A percentile compares a stretch with the other conserved stretches of the same genome.
Evolutionary conservation across 2,888 invertebrate genomes (phyloP).

Genomic region (Amiota mariae): DNA sequence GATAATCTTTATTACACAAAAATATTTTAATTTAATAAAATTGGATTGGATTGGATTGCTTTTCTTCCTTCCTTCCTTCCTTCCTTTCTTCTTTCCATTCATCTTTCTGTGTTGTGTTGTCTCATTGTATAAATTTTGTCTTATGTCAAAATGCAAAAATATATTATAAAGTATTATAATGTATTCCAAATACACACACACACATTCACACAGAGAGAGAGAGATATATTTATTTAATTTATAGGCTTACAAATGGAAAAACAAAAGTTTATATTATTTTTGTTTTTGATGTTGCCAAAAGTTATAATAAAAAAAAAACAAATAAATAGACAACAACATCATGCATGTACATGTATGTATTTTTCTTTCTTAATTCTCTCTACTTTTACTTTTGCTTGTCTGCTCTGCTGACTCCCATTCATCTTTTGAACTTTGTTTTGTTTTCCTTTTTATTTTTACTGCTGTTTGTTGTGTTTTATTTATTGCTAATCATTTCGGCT

Average conservation of each 20-base stretch:
- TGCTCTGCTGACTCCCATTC: too few relatives aligned
- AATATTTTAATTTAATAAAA: conserved; percentile 64
- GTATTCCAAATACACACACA: background rate
- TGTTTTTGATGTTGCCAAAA: conserved; percentile 16
- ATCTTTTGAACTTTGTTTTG: background rate
- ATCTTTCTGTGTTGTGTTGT: background rate
- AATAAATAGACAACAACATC: too few relatives aligned
- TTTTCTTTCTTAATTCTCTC: background rate
- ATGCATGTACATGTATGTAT: background rate
- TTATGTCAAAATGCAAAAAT: too few relatives aligned
- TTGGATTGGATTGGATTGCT: conserved; percentile 9
- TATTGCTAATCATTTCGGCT: conserved; percentile 53
- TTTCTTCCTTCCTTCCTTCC: background rate
- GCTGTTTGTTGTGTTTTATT: conserved; percentile 11
- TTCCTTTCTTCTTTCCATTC: background rate
- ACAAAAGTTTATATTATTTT: conserved; percentile 6
- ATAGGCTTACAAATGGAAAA: conserved; percentile 43
- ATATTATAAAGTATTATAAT: background rate
- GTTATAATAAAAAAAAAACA: conserved; percentile 13
- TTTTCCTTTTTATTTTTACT: background rate
- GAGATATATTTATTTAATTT: conserved; percentile 60
- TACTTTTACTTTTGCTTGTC: background rate
- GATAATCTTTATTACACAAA: conserved; percentile 64
- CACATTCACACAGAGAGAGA: background rate
- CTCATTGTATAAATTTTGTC: too few relatives aligned